phyloP scores from a whole-genome alignment of 1,140 invertebrate species.

The Ostrea edulis region DNA sequence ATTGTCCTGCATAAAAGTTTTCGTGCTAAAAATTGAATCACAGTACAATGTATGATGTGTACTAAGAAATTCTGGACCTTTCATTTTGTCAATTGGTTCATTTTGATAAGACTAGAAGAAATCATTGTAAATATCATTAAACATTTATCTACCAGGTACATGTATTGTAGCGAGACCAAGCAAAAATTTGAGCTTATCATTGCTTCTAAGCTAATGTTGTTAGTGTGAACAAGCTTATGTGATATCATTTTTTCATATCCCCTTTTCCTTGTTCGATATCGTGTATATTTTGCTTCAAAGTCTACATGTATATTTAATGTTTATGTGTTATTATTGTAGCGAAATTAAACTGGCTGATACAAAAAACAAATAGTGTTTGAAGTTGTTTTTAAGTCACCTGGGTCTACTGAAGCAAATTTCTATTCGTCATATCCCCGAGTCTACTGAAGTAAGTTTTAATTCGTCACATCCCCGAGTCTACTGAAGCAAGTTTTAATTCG shows the following conservation, averaged over 20 bases:
- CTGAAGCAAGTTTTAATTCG: too few species aligned
- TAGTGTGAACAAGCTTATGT: constrained; percentile 11
- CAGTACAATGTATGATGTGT: too few species aligned
- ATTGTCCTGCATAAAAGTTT: too few species aligned
- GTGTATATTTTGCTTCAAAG: constrained; percentile 14
- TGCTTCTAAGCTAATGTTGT: not conserved
- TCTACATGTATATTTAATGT: constrained; percentile 31
- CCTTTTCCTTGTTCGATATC: not conserved
- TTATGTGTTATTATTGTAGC: constrained; percentile 23
- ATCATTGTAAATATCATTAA: constrained; percentile 11
- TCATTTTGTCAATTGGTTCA: not conserved
- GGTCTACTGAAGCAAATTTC: too few species aligned
- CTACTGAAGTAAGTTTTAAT: too few species aligned
- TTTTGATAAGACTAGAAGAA: not conserved
- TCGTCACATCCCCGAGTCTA: too few species aligned
- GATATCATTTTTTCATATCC: not conserved
- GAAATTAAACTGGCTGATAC: constrained; percentile 15
- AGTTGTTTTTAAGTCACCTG: too few species aligned
- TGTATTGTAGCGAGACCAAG: not conserved
- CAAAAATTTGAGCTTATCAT: not conserved
- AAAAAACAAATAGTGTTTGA: not conserved
- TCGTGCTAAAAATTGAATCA: too few species aligned
- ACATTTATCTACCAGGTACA: not conserved
- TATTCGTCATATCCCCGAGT: too few species aligned
- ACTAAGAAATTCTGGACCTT: too few species aligned